These are phyloP conservation scores for Octodonta nipae DNA, from an alignment of 2,888 invertebrate species.

Conservation along the genomic window DNA sequence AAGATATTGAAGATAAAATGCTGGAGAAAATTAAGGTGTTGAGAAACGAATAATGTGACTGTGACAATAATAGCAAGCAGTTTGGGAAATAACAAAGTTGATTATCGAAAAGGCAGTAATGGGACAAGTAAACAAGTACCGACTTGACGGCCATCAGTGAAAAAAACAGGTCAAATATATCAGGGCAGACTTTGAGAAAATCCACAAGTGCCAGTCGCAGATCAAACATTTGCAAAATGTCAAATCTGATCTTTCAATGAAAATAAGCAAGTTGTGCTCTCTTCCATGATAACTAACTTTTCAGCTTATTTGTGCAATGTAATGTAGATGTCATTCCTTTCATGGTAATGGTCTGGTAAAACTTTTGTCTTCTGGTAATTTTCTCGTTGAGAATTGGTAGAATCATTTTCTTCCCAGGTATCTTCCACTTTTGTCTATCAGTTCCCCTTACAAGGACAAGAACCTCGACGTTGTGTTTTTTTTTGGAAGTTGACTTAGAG, in stretches of 20 bases:
- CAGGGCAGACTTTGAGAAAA: conserved; percentile 26
- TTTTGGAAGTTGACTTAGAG: too few species aligned
- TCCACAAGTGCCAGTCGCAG: conserved; percentile 24
- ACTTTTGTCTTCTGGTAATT: too few species aligned
- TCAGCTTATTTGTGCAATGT: too few species aligned
- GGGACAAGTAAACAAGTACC: conserved; percentile 44
- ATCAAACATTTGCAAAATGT: conserved; percentile 31
- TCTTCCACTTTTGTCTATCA: too few species aligned
- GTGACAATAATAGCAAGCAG: conserved; percentile 61
- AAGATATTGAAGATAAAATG: conserved; percentile 24
- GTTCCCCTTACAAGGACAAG: too few species aligned
- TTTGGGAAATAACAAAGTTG: conserved; percentile 59
- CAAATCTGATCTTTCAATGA: conserved; percentile 36
- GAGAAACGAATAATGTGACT: conserved; percentile 50
- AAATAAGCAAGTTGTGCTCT: conserved; percentile 31
- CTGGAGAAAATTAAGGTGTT: conserved; percentile 42
- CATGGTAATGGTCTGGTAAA: too few species aligned
- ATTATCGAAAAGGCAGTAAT: conserved; percentile 54
- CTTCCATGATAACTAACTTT: too few species aligned
- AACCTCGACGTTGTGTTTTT: too few species aligned
- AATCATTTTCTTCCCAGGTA: too few species aligned
- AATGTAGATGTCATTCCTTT: too few species aligned
- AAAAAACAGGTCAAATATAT: conserved; percentile 28
- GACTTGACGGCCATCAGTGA: conserved; percentile 36
- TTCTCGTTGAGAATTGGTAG: too few species aligned